Evolutionary conservation across 1,140 invertebrate genomes (phyloP).

Genomic region (Drosophila sp.): DNA sequence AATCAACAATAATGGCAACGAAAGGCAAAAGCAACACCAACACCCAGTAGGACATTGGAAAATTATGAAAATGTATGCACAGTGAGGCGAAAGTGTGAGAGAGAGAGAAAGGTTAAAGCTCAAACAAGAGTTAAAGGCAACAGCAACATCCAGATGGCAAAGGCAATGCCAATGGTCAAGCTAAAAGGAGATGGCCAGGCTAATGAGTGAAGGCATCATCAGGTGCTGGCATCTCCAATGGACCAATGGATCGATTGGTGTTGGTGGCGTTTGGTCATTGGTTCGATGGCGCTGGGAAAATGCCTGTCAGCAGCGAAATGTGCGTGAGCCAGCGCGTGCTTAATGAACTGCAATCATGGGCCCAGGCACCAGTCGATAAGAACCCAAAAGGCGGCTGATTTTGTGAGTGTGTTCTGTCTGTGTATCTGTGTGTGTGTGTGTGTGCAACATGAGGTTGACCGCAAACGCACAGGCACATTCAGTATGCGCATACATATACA

Average conservation of each 20-base stretch:
- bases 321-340: conserved; percentile 65
- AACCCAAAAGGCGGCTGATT: conserved; percentile 53
- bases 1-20: conserved; percentile 73
- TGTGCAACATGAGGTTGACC: conserved; percentile 68
- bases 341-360: conserved; percentile 81
- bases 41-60: conserved; percentile 31
- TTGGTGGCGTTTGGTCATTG: conserved; percentile 10
- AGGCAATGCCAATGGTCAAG: conserved; percentile 36
- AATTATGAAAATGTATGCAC: conserved; percentile 70
- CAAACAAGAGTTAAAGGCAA: conserved; percentile 23
- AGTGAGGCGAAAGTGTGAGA: background rate
- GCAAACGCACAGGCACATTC: conserved; percentile 43
- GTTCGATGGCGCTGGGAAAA: conserved; percentile 9
- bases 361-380: conserved; percentile 65
- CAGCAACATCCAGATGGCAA: conserved; percentile 5
- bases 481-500: conserved; percentile 10
- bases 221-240: conserved; percentile 40
- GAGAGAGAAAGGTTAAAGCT: conserved; percentile 37
- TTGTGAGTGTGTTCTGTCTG: background rate
- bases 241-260: conserved; percentile 19
- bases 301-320: conserved; percentile 25
- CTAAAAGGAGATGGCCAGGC: conserved; percentile 46
- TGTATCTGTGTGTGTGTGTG: conserved; percentile 43
- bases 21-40: conserved; percentile 27
- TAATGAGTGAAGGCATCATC: conserved; percentile 62